A percentile compares a stretch with the other conserved stretches of the same genome.
These are phyloP conservation scores for Rhinella marina DNA, from an alignment of 2,797 vertebrate genomes.

Conservation along the genomic window DNA sequence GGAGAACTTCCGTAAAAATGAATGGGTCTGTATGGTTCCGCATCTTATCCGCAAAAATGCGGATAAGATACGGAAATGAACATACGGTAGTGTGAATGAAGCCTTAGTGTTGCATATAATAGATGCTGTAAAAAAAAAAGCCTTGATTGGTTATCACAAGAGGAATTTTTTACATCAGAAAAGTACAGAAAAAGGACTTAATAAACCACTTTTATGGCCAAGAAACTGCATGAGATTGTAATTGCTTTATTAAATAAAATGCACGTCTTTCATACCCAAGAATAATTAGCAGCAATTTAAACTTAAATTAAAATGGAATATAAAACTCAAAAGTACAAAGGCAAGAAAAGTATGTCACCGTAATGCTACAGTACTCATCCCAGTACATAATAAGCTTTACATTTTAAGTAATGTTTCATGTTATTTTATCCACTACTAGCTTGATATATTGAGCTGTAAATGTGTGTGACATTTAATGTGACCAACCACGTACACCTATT, in stretches of 20 bases:
- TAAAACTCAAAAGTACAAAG: neutral
- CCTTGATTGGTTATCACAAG: neutral
- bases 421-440: neutral
- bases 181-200: neutral
- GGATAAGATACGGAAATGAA: too few species aligned
- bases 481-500: neutral
- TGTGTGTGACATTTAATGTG: neutral
- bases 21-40: too few species aligned
- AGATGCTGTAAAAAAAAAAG: neutral
- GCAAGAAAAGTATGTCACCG: neutral
- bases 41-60: too few species aligned
- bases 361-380: neutral
- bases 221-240: neutral
- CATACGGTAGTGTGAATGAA: too few species aligned
- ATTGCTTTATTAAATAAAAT: slow-evolving; percentile 27
- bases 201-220: neutral
- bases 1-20: too few species aligned
- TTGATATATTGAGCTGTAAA: neutral
- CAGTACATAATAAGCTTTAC: neutral
- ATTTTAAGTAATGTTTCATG: neutral
- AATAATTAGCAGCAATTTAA: neutral
- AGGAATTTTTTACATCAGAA: slow-evolving; percentile 18
- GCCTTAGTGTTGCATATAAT: neutral
- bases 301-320: neutral
- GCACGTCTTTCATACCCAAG: neutral